A percentile compares a stretch with the other conserved stretches of the same genome.
phyloP scores from a whole-genome alignment of 2,797 vertebrate genomes.

The Enteromius thamalakanensis region DNA sequence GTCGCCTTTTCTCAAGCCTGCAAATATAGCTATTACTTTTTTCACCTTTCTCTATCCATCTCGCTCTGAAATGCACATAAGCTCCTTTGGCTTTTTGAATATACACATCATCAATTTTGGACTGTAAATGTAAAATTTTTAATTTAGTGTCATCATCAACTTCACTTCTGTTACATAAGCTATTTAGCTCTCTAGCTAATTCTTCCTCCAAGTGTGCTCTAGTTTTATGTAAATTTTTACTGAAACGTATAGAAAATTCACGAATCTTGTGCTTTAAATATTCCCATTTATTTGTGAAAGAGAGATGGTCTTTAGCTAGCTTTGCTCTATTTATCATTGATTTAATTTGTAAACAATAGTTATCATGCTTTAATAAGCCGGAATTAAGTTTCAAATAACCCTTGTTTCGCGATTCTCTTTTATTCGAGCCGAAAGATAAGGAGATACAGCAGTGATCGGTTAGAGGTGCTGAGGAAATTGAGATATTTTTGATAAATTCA shows the following conservation, averaged over 20 bases:
- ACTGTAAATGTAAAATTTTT: no score
- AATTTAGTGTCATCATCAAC: not conserved
- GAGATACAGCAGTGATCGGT: not conserved
- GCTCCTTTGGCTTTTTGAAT: no score
- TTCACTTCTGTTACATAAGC: not conserved
- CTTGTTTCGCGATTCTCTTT: not conserved
- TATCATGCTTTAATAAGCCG: not conserved
- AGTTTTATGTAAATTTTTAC: not conserved
- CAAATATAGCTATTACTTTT: slow-evolving; percentile 18
- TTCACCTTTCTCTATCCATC: not conserved
- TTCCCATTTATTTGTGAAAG: not conserved
- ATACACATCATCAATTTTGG: no score
- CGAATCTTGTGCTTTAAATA: not conserved
- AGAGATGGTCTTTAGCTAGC: not conserved
- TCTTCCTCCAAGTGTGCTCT: not conserved
- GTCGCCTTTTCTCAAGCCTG: not conserved
- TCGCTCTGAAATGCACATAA: no score
- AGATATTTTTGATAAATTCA: no score
- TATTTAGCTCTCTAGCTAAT: not conserved
- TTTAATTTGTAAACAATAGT: not conserved
- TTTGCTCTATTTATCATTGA: not conserved
- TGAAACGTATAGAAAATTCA: not conserved
- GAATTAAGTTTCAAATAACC: not conserved
- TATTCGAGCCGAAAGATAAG: not conserved
- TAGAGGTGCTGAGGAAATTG: no score